phyloP scores from a whole-genome alignment of 2,797 vertebrate genomes.

The Sebastiscus tertius region DNA sequence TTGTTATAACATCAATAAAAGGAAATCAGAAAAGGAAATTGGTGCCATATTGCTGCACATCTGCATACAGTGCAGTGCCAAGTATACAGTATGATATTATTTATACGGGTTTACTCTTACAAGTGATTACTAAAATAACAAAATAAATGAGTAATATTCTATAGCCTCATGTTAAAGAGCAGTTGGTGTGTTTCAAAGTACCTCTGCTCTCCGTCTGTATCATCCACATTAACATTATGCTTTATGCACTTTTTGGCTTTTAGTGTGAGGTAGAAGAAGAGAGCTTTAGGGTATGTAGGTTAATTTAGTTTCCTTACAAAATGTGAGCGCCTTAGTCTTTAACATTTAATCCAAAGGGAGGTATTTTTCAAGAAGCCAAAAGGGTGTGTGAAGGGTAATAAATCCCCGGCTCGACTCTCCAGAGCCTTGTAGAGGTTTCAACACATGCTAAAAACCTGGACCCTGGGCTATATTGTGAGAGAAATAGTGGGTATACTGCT shows the following conservation, averaged over 20 bases:
- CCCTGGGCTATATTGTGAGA: conserved; percentile 62
- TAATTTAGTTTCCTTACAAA: conserved; percentile 79
- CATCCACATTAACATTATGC: conserved; percentile 49
- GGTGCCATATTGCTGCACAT: conserved; percentile 1
- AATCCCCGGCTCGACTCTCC: conserved; percentile 74
- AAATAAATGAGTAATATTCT: conserved; percentile 19
- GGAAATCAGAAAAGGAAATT: conserved; percentile 19
- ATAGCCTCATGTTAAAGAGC: conserved; percentile 2
- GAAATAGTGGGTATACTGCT: conserved; percentile 61
- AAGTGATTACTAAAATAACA: not conserved
- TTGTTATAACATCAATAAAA: conserved; percentile 31
- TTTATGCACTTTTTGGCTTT: conserved; percentile 60
- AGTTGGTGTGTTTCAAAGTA: conserved; percentile 20
- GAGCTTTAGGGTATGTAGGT: conserved; percentile 70
- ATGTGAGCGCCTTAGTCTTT: conserved; percentile 79
- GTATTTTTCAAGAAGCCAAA: conserved; percentile 79
- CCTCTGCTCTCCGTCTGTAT: conserved; percentile 23
- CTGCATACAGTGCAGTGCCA: not conserved
- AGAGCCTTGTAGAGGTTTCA: conserved; percentile 69
- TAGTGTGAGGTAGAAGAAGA: conserved; percentile 46
- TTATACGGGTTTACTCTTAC: not conserved
- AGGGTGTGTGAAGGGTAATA: conserved; percentile 81
- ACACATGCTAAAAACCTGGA: conserved; percentile 68
- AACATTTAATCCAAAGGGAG: conserved; percentile 83
- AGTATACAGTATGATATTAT: not conserved